Base-by-base conservation (phyloP, 2,113 vertebrate genomes). In the Gnathonemus longibarbis region DNA sequence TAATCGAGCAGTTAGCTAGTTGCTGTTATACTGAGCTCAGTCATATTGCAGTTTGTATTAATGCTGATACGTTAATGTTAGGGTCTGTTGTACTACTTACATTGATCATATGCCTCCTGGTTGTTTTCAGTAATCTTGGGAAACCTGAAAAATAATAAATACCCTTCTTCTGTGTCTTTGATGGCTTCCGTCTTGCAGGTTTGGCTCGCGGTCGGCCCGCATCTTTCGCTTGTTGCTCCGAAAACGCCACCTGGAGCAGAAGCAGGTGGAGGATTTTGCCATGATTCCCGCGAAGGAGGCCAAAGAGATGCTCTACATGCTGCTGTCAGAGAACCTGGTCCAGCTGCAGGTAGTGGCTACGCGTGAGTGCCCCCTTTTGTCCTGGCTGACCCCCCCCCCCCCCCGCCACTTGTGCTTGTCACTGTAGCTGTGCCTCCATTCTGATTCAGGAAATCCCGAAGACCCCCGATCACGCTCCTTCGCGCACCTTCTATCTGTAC, bases 231-330 rank as follows among this genome's bases (percentile, higher is more conserved):
- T 99, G 92, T 94, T 98, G 88, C 96, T 97, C 88, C 94, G 96
- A 87, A 98, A 99, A 94, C 97, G 95, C 89, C 97, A 99, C 83
- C 88, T 99, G 93, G 98, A 99, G 88, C 98, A 99, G 95, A 99
- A 99, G 92, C 98, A 99, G 88, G 98, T 99, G 93, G 98, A 99
- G 93, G 98, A 99, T 90, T 99, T 99, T 39, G 98, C 98, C 83
- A 99, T 99, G 98, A 97, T 99, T 93, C 98, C 98, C 0, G 98
- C 98, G 24, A 99, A 99, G 91, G 98, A 99, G 74, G 98, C 98
- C 19, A 99, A 99, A 95, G 98, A 99, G 84, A 99, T 99, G 98
- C 95, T 99, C 58, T 99, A 99, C 93, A 97, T 96, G 7, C 95
- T 99, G 96, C 95, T 99, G 0, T 98, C 98, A 0, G 95, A 97